A percentile compares a stretch with the other conserved stretches of the same genome.
Conservation (phyloP, 64 coral and sea anemone genomes). For the Montipora capricornis region DNA sequence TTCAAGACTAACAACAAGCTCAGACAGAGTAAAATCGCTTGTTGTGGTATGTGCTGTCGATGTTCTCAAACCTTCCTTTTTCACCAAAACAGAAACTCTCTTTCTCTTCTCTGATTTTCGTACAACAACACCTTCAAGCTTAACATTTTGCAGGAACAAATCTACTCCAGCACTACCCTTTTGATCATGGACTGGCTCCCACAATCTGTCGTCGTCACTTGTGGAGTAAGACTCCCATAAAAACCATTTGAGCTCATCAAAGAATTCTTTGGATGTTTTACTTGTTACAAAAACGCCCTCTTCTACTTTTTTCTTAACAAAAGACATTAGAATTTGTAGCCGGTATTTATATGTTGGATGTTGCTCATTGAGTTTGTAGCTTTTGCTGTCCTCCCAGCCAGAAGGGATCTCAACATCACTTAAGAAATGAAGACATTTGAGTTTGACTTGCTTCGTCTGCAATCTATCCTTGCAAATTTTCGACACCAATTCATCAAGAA, state of each 20-base stretch:
- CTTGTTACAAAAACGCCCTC: neutral
- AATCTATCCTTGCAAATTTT: neutral
- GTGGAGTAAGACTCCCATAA: neutral
- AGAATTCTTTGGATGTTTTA: neutral
- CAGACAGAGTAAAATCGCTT: neutral
- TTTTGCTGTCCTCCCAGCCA: neutral
- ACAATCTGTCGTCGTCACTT: neutral
- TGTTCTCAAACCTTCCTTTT: neutral
- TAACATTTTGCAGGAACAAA: conserved; percentile 15
- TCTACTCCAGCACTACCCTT: neutral
- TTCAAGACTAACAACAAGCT: neutral
- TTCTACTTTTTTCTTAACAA: neutral
- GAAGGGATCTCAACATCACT: neutral
- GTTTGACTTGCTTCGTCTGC: neutral
- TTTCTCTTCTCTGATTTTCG: neutral
- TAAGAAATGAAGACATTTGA: neutral
- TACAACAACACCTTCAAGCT: neutral
- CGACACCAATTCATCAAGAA: no score
- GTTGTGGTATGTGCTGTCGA: neutral
- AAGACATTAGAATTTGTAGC: neutral
- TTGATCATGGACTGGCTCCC: neutral
- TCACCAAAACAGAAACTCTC: neutral
- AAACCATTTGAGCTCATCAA: conserved; percentile 26
- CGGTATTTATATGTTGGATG: conserved; percentile 31
- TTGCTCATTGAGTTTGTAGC: neutral